Percentiles rank a stretch among this genome's conserved stretches.
Conservation (phyloP, 2,888 invertebrate genomes). For the Kryphioiulus occultus region DNA sequence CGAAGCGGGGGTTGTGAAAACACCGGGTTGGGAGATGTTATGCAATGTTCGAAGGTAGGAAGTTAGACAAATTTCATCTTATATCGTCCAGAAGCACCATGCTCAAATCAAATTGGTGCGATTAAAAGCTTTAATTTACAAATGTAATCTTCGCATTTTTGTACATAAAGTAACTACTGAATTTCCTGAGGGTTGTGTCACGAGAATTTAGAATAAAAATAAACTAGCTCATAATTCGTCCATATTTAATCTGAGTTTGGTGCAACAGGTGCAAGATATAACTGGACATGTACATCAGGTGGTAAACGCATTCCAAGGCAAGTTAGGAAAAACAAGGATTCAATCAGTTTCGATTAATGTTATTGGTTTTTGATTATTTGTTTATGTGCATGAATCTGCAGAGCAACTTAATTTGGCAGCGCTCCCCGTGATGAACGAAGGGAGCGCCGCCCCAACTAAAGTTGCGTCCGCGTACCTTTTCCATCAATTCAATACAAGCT, state of each 20-base stretch:
- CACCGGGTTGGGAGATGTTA: background rate
- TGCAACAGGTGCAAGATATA: background rate
- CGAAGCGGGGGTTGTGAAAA: background rate
- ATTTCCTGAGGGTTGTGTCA: no score
- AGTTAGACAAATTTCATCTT: background rate
- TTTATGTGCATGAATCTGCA: background rate
- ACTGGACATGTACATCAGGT: background rate
- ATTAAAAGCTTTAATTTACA: no score
- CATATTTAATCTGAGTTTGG: background rate
- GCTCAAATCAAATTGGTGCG: background rate
- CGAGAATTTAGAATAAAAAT: no score
- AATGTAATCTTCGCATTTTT: no score
- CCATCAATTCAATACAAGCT: constrained; percentile 66
- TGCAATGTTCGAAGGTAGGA: background rate
- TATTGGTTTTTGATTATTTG: background rate
- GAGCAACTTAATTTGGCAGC: background rate
- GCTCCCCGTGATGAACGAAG: no score
- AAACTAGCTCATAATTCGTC: background rate
- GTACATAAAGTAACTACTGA: no score
- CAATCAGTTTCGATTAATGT: background rate
- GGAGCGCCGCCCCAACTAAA: background rate
- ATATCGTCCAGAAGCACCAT: background rate
- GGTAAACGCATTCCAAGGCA: background rate
- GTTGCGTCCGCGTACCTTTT: background rate
- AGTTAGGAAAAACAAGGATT: background rate